Evolutionary conservation across 2,797 vertebrate genomes (phyloP), one percentile per base, ranked within the genome.

Genomic region (Manis pentadactyla): DNA sequence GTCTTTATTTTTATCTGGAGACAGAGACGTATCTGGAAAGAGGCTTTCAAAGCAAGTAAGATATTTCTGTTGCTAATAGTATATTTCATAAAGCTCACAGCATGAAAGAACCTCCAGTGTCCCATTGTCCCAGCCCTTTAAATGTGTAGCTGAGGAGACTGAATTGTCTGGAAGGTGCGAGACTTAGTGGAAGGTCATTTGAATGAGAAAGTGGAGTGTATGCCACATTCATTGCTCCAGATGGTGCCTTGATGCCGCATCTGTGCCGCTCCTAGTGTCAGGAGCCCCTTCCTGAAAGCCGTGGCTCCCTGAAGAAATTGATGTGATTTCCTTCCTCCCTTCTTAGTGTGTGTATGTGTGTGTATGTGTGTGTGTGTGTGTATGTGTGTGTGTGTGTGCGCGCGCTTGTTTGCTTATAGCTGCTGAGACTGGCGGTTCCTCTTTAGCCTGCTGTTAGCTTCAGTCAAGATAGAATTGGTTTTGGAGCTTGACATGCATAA

Each of bases 221-320:
- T 9, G 0, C 1, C 21, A 9, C 10, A 0, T 18, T 6, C 19
- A 2, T 2, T 0, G 25, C 68, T 37, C 13, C 11, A 15, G 55
- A 34, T 49, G 0, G 2, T 4, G 21, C 31, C 66, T 68, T 78
- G 17, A 19, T 4, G 2, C 4, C 6, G 1, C 12, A n/a, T 79
- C 59, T 42, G 7, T 6, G 15, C 25, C 31, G 9, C 0, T 2
- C 2, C 49, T 2, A 27, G 4, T 4, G 4, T 4, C 18, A 0
- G 0, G 3, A 23, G 21, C 7, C 18, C 11, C 34, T 37, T 55
- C 17, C 13, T 23, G 42, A 21, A 0, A 53, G n/a, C 74, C 27
- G 6, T 0, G 19, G 18, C 6, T 5, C 34, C 25, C 63, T 13
- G 14, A 74, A 68, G 17, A 39, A 29, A 57, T 69, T 0, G 3